Base-by-base conservation (phyloP, 2,888 invertebrate genomes). In the Tuta absoluta region DNA sequence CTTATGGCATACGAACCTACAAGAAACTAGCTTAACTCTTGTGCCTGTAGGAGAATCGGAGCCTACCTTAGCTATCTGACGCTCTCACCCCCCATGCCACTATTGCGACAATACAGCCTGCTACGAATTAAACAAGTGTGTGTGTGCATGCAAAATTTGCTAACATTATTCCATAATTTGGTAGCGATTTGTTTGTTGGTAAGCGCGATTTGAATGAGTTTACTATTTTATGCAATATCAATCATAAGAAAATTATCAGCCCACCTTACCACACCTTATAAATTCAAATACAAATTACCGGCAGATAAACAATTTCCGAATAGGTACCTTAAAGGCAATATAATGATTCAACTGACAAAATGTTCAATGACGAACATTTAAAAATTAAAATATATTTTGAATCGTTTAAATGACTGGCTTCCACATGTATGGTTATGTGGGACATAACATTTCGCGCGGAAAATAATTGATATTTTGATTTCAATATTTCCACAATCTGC, bases 211-310 rank as follows among this genome's bases (percentile, higher is more conserved):
- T 56, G 24, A n/a, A 33, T 4, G 24, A 4, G 28, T n/a, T n/a
- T 56, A 24, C 24, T 33, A 53, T 53, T 24, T 53, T 14, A 23
- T 53, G 23, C 51, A 0, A 33, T 10, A 33, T 5, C 8, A 53
- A 56, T 56, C 56, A 33, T 33, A 14, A 33, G 56, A 49, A 8
- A 37, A 49, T 49, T 56, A 56, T 56, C 56, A 17, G 8, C 56
- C 56, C 33, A 28, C 56, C n/a, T 56, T 56, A 17, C 56, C n/a
- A 56, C 56, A 56, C 56, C 33, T 56, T 17, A 33, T 33, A 33
- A 56, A 56, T 56, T 33, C 33, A 28, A 62, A 49, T 67, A 63
- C 0, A 23, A 59, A 67, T 37, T 38, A 17, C 2, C n/a, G 48
- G 8, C 12, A 0, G 24, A 23, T 56, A 56, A 33, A 17, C 17